A percentile compares a stretch with the other conserved stretches of the same genome.
These are phyloP conservation scores for Heliconius hermathena DNA, from an alignment of 1,140 invertebrate species.

Conservation along the genomic window DNA sequence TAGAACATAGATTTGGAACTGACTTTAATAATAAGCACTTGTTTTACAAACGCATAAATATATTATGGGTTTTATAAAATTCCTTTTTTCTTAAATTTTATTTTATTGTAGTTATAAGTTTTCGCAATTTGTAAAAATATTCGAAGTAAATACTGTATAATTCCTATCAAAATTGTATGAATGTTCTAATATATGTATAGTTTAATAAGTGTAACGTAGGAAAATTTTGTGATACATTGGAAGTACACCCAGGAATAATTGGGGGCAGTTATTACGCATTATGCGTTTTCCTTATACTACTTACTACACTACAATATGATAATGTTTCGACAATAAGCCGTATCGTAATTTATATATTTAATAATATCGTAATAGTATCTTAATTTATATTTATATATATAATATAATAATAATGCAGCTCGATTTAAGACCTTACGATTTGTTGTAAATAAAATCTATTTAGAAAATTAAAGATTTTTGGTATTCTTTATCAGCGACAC, in stretches of 20 bases:
- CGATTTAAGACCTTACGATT: too few species aligned
- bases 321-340: neutral
- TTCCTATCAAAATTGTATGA: neutral
- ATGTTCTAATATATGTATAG: conserved; percentile 24
- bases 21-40: too few species aligned
- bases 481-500: too few species aligned
- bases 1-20: too few species aligned
- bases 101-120: neutral
- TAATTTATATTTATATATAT: neutral
- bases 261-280: neutral
- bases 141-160: neutral
- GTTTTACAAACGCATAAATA: too few species aligned
- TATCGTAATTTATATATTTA: neutral
- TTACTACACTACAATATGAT: neutral
- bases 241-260: conserved; percentile 21
- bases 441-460: too few species aligned
- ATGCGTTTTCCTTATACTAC: neutral
- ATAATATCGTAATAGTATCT: too few species aligned
- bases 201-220: conserved; percentile 30
- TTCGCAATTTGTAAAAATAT: neutral
- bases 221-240: conserved; percentile 42
- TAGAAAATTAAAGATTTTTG: too few species aligned
- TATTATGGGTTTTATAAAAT: too few species aligned
- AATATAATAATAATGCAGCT: neutral
- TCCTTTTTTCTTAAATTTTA: too few species aligned